These are phyloP conservation scores for Buceros bicornis DNA, from an alignment of 2,797 vertebrate genomes.

Conservation along the genomic window DNA sequence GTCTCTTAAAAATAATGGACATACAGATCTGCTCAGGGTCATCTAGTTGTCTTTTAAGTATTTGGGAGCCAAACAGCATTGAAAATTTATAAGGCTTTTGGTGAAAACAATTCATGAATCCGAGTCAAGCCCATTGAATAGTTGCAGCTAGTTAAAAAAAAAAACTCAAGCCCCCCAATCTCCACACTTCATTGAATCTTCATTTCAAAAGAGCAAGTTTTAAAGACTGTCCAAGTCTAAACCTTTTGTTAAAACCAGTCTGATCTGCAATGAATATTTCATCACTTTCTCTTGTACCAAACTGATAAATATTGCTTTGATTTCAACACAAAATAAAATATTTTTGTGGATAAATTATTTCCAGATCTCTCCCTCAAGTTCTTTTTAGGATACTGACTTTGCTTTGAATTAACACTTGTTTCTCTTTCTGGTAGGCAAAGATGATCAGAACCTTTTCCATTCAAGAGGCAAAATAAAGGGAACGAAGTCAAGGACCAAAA, in stretches of 20 bases:
- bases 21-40: background rate
- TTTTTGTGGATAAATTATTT: conserved; percentile 21
- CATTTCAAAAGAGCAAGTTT: conserved; percentile 5
- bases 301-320: conserved; percentile 16
- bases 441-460: conserved; percentile 37
- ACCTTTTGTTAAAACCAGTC: conserved; percentile 45
- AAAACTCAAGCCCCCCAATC: background rate
- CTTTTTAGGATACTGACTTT: background rate
- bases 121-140: background rate
- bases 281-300: conserved; percentile 26
- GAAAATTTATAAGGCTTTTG: background rate
- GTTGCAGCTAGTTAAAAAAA: background rate
- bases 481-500: conserved; percentile 62
- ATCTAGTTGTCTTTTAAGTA: background rate
- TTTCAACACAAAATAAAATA: conserved; percentile 18
- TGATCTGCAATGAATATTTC: conserved; percentile 30
- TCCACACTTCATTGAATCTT: background rate
- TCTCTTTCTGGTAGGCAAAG: conserved; percentile 74
- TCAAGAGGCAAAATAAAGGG: conserved; percentile 51
- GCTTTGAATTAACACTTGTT: conserved; percentile 39
- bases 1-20: background rate
- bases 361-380: conserved; percentile 6
- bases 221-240: background rate
- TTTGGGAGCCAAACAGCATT: background rate
- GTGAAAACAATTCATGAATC: background rate